Evolutionary conservation across 2,888 invertebrate genomes (phyloP), one percentile per base, ranked within the genome.

Genomic region (Amiota mariae): DNA sequence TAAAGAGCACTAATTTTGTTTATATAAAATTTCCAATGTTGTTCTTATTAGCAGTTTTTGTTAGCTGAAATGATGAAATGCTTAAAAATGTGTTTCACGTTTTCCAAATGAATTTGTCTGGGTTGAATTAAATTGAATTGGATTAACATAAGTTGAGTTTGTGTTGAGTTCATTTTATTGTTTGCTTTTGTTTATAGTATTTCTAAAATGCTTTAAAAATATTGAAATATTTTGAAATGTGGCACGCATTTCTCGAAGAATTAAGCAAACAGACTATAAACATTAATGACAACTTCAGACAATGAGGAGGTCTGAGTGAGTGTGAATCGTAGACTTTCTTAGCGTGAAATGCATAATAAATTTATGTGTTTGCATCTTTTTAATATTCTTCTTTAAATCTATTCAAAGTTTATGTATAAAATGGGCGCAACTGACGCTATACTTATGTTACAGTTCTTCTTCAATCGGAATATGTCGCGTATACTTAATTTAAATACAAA

Each of bases 121-220:
- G 12, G 12, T n/a, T 51, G 8, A 12, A 1, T n/a, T n/a, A 51
- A 51, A 51, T n/a, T 51, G 54, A 51, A 51, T 51, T 18, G 63
- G 8, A 9, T 9, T 24, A 12, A 63, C 11, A 13, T 63, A 12
- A 1, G 46, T 36, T 46, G 15, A 63, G 63, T 36, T 36, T 46
- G 15, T 46, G 63, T 36, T 63, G 63, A 63, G 36, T 63, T 59
- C 2, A 59, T n/a, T 59, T 63, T 63, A 63, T 24, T 63, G 24
- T 20, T n/a, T 36, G 63, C 46, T 63, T 12, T 12, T 63, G 63
- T 36, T 12, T 46, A 13, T n/a, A 66, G 10, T 66, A 36, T 36
- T 36, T 36, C 4, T 36, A 6, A 36, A 36, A 36, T 6, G 36
- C 36, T 36, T 36, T 36, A 36, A 36, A 36, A 36, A 59, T 18